Evolutionary conservation across 2,113 vertebrate genomes (phyloP).

Genomic region (Notothenia coriiceps): DNA sequence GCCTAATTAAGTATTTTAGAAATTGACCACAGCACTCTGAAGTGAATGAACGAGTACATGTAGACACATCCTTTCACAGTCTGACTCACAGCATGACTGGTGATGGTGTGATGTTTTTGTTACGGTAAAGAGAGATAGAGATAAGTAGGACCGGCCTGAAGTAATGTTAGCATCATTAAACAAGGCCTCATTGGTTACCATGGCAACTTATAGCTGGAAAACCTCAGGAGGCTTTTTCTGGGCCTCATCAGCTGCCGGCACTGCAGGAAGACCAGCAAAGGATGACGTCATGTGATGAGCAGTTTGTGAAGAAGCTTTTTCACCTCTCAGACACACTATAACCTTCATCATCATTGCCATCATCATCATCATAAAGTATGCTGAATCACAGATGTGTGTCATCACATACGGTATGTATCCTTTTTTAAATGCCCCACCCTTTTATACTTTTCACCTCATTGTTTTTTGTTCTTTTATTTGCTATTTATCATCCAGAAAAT

Average conservation of each 20-base stretch:
- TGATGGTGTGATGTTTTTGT: conserved; percentile 37
- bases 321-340: conserved; percentile 9
- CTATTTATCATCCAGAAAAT: background rate
- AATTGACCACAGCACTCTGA: too few relatives aligned
- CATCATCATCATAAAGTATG: background rate
- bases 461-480: background rate
- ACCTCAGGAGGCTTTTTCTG: conserved; percentile 58
- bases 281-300: conserved; percentile 64
- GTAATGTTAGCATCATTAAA: conserved; percentile 45
- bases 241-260: conserved; percentile 55
- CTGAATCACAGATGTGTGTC: conserved; percentile 39
- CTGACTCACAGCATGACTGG: conserved; percentile 36
- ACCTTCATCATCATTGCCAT: background rate
- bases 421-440: background rate
- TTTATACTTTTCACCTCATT: background rate
- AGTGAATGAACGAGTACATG: background rate
- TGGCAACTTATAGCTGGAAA: conserved; percentile 51
- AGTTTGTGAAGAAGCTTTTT: conserved; percentile 24
- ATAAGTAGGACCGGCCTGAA: conserved; percentile 14
- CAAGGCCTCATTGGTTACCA: conserved; percentile 59
- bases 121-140: conserved; percentile 34
- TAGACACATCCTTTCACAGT: background rate
- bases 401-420: background rate
- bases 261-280: conserved; percentile 34
- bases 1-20: too few relatives aligned